Evolutionary conservation across 1,140 invertebrate genomes (phyloP), one percentile per base, ranked within the genome.

Genomic region (Pachypeltis micranthus): DNA sequence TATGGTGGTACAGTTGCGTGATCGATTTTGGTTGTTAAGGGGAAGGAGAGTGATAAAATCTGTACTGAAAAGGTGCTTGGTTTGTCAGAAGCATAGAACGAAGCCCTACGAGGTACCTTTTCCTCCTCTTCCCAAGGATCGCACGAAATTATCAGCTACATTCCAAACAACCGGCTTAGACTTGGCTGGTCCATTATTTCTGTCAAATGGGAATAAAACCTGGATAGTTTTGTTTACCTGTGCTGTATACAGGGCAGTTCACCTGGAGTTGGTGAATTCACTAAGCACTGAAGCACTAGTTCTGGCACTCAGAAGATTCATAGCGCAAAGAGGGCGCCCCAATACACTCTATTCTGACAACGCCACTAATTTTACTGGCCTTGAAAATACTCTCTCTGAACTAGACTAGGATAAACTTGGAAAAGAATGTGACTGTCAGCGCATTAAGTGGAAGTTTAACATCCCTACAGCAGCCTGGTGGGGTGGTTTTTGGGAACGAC

Each of bases 201-300:
- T 67, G 25, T 23, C n/a, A 27, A 47, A 44, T 56, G 62, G 44
- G 12, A 19, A 23, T 7, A 74, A 75, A 55, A 63, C 62, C 1
- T 73, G 71, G 71, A 62, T 74, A 29, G 68, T 70, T 51, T 28
- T 75, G 10, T 73, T 74, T 44, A 72, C 72, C 10, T 74, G 73
- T 61, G 70, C 70, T 0, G 66, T 71, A 10, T 71, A 70, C 57
- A 51, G 63, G 19, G 68, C 67, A 14, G 62, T 69, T 1, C 66
- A 69, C 51, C 44, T 69, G 21, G 67, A 69, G 47, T 34, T 69
- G 2, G 65, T 61, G 1, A 21, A 23, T 10, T 25, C 31, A 14
- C 47, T 69, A 23, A 62, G 62, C 1, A 65, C 68, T 10, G 65
- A 65, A 10, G 61, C 59, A 19, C 67, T 67, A 39, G 29, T 68